Evolutionary conservation across 2,797 vertebrate species (phyloP).

Genomic region (Aulostomus chinensis): DNA sequence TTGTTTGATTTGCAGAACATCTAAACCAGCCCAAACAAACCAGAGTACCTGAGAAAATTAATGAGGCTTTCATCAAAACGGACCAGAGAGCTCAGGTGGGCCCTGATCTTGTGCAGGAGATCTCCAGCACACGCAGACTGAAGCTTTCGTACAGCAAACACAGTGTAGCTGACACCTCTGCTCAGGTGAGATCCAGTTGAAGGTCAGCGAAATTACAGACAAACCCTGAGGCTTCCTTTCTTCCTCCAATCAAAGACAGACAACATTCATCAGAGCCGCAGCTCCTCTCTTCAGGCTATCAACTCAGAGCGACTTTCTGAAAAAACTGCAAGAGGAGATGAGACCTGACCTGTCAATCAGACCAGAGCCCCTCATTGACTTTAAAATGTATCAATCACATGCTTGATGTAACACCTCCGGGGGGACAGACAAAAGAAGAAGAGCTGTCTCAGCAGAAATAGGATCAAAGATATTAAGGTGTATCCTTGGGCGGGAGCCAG

Average conservation of each 20-base stretch:
- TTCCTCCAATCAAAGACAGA: conserved; percentile 1
- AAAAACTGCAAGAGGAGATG: background rate
- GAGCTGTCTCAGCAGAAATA: conserved; percentile 14
- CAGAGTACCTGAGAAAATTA: no score
- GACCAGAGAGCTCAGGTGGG: no score
- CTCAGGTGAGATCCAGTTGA: conserved; percentile 1
- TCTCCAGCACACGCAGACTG: background rate
- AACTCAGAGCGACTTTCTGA: background rate
- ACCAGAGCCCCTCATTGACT: conserved; percentile 1
- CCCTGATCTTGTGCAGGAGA: no score
- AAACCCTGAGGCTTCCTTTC: background rate
- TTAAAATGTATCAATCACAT: conserved; percentile 5
- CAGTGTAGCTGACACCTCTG: conserved; percentile 11
- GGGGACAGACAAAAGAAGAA: background rate
- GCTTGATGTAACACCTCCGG: background rate
- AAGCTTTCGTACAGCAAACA: background rate
- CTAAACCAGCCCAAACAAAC: no score
- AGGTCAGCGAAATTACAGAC: conserved; percentile 6
- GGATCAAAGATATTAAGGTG: conserved; percentile 17
- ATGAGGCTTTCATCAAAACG: no score
- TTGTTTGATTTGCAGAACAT: no score
- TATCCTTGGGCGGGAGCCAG: conserved; percentile 11
- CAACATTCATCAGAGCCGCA: background rate
- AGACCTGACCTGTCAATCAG: conserved; percentile 36
- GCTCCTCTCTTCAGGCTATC: background rate